Evolutionary conservation across 2,797 vertebrate genomes (phyloP).

Genomic region (Pterois miles): DNA sequence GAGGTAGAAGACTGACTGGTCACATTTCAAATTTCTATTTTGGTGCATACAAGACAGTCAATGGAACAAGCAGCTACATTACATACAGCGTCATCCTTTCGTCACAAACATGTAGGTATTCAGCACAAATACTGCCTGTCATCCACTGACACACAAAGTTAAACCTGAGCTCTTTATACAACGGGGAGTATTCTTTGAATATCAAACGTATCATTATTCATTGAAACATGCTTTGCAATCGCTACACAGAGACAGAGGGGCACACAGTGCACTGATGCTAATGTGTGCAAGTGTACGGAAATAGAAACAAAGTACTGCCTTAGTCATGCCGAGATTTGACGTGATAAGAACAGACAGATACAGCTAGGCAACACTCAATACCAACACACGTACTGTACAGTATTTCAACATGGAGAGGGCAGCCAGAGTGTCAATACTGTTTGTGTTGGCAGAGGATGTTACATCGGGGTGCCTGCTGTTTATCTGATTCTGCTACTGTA

Average conservation of each 20-base stretch:
- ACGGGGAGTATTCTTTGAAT: constrained; percentile 31
- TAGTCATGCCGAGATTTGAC: constrained; percentile 69
- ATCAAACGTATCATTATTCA: constrained; percentile 60
- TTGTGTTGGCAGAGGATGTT: constrained; percentile 31
- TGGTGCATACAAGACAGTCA: neutral
- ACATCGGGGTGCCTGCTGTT: constrained; percentile 28
- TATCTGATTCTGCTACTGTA: constrained; percentile 17
- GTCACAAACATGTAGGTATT: constrained; percentile 9
- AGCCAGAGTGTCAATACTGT: constrained; percentile 51
- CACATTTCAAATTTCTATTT: neutral
- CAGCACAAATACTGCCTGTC: constrained; percentile 4
- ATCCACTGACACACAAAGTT: constrained; percentile 33
- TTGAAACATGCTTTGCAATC: constrained; percentile 39
- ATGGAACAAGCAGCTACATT: constrained; percentile 9
- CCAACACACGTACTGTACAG: constrained; percentile 59
- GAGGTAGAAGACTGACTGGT: neutral
- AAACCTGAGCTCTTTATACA: constrained; percentile 42
- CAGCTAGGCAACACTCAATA: constrained; percentile 64
- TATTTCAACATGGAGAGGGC: constrained; percentile 37
- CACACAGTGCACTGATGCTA: constrained; percentile 61
- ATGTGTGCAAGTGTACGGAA: constrained; percentile 61
- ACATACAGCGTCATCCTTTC: neutral
- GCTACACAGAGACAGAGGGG: constrained; percentile 51
- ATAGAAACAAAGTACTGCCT: constrained; percentile 60
- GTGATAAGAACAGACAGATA: constrained; percentile 68